Percentiles rank a stretch among this genome's conserved stretches.
phyloP scores from a whole-genome alignment of 2,888 invertebrate genomes.

The Pterostichus madidus region DNA sequence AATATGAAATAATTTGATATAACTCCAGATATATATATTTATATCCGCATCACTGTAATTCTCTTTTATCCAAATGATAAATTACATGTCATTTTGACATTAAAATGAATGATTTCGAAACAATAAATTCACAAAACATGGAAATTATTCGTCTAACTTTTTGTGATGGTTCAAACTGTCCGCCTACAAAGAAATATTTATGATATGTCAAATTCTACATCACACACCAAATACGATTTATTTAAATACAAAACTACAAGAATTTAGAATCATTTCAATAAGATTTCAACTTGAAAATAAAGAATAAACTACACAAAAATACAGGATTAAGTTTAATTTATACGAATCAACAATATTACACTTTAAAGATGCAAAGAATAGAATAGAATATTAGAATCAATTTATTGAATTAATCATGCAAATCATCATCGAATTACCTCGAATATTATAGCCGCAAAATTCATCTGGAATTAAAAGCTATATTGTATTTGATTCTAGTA shows the following conservation, averaged over 20 bases:
- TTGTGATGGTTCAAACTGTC: constrained; percentile 1
- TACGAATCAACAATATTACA: no score
- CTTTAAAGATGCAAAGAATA: no score
- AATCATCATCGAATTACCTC: constrained; percentile 30
- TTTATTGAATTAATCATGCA: constrained; percentile 25
- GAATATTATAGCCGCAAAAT: constrained; percentile 28
- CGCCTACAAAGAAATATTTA: neutral
- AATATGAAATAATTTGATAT: constrained; percentile 20
- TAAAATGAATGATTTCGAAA: constrained; percentile 4
- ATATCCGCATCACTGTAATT: neutral
- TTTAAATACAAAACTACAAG: neutral
- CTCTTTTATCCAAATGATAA: neutral
- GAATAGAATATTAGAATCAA: neutral
- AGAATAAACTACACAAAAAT: neutral
- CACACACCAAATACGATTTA: neutral
- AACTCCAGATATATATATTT: constrained; percentile 19
- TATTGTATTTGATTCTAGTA: constrained; percentile 12
- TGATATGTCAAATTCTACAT: neutral
- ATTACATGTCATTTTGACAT: constrained; percentile 10
- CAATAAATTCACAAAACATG: constrained; percentile 10
- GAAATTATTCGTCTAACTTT: constrained; percentile 12
- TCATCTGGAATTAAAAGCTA: constrained; percentile 42
- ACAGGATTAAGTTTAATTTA: no score
- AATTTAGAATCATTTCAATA: neutral
- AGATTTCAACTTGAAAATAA: no score